These are phyloP conservation scores for Seriola aureovittata DNA, from an alignment of 2,113 vertebrate species.

Conservation along the genomic window DNA sequence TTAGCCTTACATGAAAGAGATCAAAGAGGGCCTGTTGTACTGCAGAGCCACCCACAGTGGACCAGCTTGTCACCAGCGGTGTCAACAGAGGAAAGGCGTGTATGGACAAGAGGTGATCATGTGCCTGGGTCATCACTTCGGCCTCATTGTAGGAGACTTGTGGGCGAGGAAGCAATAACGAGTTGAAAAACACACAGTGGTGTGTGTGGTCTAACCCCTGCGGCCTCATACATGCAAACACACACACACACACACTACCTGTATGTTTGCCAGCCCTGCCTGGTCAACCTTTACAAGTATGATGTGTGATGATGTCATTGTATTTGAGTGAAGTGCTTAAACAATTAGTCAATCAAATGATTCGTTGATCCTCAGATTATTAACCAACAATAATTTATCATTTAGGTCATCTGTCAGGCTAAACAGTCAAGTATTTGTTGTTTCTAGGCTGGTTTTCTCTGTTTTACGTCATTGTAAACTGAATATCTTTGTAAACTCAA, in stretches of 20 bases:
- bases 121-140: conserved; percentile 44
- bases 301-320: neutral
- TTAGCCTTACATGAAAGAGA: conserved; percentile 19
- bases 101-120: conserved; percentile 45
- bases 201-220: conserved; percentile 60
- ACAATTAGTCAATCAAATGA: neutral
- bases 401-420: too few relatives aligned
- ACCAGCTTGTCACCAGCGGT: conserved; percentile 55
- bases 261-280: neutral
- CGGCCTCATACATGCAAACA: conserved; percentile 32
- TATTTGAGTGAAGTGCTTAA: neutral
- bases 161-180: conserved; percentile 50
- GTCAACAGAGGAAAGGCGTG: conserved; percentile 63
- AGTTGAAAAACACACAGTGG: conserved; percentile 40
- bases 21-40: conserved; percentile 35
- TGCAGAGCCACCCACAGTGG: conserved; percentile 62
- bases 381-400: too few relatives aligned
- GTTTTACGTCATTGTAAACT: neutral
- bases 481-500: neutral
- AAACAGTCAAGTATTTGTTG: too few relatives aligned
- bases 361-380: neutral
- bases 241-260: conserved; percentile 13
- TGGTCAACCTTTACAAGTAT: neutral
- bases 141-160: conserved; percentile 34
- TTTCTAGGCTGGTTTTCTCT: neutral